Base-by-base conservation (phyloP, 2,888 invertebrate species). In the Trichopria drosophilae region DNA sequence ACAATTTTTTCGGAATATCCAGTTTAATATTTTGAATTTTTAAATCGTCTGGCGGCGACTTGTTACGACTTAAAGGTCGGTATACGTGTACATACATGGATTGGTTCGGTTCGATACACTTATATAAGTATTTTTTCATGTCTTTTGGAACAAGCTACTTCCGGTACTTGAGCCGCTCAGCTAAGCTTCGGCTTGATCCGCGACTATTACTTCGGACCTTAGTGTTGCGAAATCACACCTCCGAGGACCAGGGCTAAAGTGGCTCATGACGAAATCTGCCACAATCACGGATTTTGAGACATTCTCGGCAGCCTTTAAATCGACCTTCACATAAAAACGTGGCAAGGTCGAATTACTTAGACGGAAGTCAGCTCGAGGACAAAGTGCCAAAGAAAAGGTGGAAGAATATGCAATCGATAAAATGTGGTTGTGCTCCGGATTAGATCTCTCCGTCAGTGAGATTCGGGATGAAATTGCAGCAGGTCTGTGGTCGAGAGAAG, bases 391-490 rank as follows among this genome's bases (percentile, higher is more conserved):
- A 5, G 47, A 54, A 34, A 39, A 12, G 2, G 5, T 54, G 9
- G 43, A 49, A 43, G 51, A 51, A 1, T 54, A 51, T 12, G n/a
- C n/a, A n/a, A n/a, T 50, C 3, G 55, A 56, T 9, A 56, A 56
- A 18, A 37, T 52, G 2, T 56, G 55, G 55, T 18, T 53, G 6
- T 53, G 52, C 9, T 13, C 35, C 3, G 32, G 34, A 2, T 34
- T 53, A 4, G 13, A 40, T 4, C 24, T 53, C 3, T 28, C 49
- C 2, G 31, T 47, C 3, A n/a, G 6, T 1, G 50, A 53, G 16
- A 53, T 37, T 12, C 34, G 49, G 23, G 51, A 48, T 9, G 46
- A 52, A 18, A 29, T 55, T 2, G 48, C 51, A 2, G 36, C 31
- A 2, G 55, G 52, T 12, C 40, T 52, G 4, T 56, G 50, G 52